These are phyloP conservation scores for Laticauda colubrina DNA, from an alignment of 2,113 vertebrate genomes.

Conservation along the genomic window DNA sequence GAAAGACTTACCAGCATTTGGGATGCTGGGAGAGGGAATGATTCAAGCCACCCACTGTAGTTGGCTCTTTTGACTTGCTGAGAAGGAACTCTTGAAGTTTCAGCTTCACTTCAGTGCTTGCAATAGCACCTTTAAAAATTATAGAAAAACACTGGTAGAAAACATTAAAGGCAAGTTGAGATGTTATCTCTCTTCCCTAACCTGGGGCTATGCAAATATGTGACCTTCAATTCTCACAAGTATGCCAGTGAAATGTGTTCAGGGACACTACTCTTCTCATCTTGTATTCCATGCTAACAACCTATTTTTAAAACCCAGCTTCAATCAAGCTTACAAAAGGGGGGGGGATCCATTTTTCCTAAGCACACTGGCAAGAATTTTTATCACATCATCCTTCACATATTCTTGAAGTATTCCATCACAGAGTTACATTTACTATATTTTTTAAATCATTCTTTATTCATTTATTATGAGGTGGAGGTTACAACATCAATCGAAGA, in stretches of 20 bases:
- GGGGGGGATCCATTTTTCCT: not conserved
- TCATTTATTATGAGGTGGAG: not conserved
- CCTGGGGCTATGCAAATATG: not conserved
- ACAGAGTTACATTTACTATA: not conserved
- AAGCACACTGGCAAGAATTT: not conserved
- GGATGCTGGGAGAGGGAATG: slow-evolving; percentile 89
- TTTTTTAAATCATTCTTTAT: not conserved
- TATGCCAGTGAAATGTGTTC: not conserved
- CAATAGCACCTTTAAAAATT: slow-evolving; percentile 82
- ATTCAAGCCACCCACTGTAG: slow-evolving; percentile 79
- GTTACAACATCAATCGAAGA: not conserved
- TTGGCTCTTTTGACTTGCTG: slow-evolving; percentile 87
- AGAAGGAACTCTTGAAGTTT: slow-evolving; percentile 95
- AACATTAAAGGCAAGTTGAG: not conserved
- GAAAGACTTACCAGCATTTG: slow-evolving; percentile 83
- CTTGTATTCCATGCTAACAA: not conserved
- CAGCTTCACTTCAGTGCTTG: slow-evolving; percentile 93
- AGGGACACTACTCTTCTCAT: not conserved
- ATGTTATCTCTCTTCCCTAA: not conserved
- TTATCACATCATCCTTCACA: not conserved
- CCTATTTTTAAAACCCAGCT: not conserved
- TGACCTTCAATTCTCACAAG: not conserved
- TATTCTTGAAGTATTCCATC: not conserved
- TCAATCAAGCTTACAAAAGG: not conserved
- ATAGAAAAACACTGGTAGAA: not conserved